Evolutionary conservation across 2,888 invertebrate genomes (phyloP).

Genomic region (Eupithecia tripunctaria): DNA sequence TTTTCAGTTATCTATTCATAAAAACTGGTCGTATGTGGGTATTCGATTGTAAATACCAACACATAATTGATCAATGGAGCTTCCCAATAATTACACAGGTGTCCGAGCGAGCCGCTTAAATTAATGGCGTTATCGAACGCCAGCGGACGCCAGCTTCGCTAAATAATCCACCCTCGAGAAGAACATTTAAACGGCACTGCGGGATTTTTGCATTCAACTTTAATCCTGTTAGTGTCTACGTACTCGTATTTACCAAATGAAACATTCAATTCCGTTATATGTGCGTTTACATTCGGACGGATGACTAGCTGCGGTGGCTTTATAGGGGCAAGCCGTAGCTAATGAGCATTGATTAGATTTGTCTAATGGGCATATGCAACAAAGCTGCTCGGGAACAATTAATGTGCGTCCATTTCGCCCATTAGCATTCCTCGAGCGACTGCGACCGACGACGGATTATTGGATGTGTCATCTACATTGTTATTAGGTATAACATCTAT

Average conservation of each 20-base stretch:
- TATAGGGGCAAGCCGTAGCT: conserved; percentile 28
- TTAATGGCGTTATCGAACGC: conserved; percentile 61
- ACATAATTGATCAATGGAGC: conserved; percentile 62
- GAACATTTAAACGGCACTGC: conserved; percentile 42
- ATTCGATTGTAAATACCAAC: conserved; percentile 61
- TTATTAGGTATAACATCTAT: conserved; percentile 39
- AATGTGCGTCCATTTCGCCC: conserved; percentile 65
- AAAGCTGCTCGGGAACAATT: conserved; percentile 59
- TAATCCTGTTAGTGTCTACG: conserved; percentile 37
- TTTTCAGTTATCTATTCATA: conserved; percentile 58
- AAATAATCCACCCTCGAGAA: conserved; percentile 49
- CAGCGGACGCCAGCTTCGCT: conserved; percentile 47
- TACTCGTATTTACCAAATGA: conserved; percentile 23
- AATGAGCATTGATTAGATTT: conserved; percentile 40
- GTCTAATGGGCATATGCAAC: conserved; percentile 43
- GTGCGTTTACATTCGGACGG: conserved; percentile 28
- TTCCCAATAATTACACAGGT: conserved; percentile 60
- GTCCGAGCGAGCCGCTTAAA: conserved; percentile 59
- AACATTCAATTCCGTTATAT: conserved; percentile 21
- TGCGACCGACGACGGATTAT: conserved; percentile 58
- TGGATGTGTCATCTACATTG: conserved; percentile 66
- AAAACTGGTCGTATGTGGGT: conserved; percentile 54
- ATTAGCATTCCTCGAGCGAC: conserved; percentile 70
- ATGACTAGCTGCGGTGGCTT: conserved; percentile 26
- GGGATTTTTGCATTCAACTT: conserved; percentile 38